Evolutionary conservation across 1,140 invertebrate genomes (phyloP).

Genomic region (Zaprionus camerounensis): DNA sequence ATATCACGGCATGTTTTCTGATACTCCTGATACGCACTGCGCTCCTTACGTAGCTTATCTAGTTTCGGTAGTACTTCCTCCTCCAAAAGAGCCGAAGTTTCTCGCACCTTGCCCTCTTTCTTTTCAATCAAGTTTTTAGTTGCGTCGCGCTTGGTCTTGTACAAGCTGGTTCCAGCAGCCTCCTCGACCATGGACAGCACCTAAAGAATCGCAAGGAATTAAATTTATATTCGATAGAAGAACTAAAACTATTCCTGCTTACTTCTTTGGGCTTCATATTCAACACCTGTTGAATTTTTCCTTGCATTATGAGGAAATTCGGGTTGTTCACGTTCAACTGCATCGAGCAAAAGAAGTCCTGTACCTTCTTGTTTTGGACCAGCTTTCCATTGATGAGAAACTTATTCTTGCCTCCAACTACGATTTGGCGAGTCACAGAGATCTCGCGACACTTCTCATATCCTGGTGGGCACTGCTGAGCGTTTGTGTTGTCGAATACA

Average conservation of each 20-base stretch:
- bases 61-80: conserved; percentile 96
- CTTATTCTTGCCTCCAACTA: conserved; percentile 94
- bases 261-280: conserved; percentile 99
- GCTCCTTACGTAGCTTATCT: conserved; percentile 93
- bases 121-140: conserved; percentile 96
- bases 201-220: conserved; percentile 74
- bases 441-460: conserved; percentile 98
- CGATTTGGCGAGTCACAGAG: conserved; percentile 94
- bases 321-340: conserved; percentile 99
- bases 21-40: conserved; percentile 94
- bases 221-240: neutral
- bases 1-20: conserved; percentile 94
- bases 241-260: conserved; percentile 37
- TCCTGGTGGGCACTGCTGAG: conserved; percentile 93
- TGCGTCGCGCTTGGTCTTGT: conserved; percentile 96
- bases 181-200: conserved; percentile 99
- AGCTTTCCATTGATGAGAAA: conserved; percentile 97
- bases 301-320: conserved; percentile 99
- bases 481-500: conserved; percentile 96
- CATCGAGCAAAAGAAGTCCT: conserved; percentile 98
- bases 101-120: conserved; percentile 95
- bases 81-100: conserved; percentile 92
- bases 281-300: conserved; percentile 98
- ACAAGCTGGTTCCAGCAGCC: conserved; percentile 98
- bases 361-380: conserved; percentile 94